These are phyloP conservation scores for Drosophila prostipennis DNA, from an alignment of 2,888 invertebrate species.

Conservation along the genomic window DNA sequence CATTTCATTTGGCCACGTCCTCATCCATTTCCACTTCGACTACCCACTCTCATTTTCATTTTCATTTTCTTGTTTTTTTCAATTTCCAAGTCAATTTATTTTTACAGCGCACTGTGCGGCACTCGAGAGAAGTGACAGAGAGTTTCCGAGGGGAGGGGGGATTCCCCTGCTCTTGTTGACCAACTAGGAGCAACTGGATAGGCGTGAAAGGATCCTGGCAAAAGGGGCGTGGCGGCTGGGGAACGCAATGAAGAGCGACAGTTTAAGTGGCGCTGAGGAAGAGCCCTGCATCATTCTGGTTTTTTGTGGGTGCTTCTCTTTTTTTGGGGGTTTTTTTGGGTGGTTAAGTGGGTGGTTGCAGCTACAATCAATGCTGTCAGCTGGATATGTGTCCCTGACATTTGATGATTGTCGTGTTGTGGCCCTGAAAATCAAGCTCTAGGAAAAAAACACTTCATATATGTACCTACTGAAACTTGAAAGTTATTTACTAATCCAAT, in stretches of 20 bases:
- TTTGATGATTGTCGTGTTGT: constrained; percentile 43
- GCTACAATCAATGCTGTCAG: constrained; percentile 51
- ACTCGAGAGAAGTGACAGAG: constrained; percentile 45
- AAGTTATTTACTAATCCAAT: too few species aligned
- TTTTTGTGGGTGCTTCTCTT: constrained; percentile 2
- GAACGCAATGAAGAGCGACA: constrained; percentile 73
- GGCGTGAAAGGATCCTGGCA: constrained; percentile 34
- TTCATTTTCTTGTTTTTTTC: constrained; percentile 57
- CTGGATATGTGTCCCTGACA: constrained; percentile 56
- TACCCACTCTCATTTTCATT: constrained; percentile 31
- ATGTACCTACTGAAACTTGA: too few species aligned
- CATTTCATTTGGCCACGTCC: constrained; percentile 43
- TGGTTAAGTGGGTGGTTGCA: constrained; percentile 15
- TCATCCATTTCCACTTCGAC: constrained; percentile 28
- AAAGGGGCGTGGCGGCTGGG: constrained; percentile 5
- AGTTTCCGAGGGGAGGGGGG: constrained; percentile 1
- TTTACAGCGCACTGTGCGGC: constrained; percentile 63
- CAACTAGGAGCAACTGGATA: constrained; percentile 33
- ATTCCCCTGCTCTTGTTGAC: constrained; percentile 42
- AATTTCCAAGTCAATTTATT: constrained; percentile 81
- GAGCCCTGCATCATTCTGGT: constrained; percentile 41
- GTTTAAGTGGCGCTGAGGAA: constrained; percentile 60
- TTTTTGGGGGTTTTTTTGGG: constrained; percentile 30
- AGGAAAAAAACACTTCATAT: not conserved
- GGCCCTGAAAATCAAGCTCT: constrained; percentile 20